Evolutionary conservation across 2,113 vertebrate genomes (phyloP).

Genomic region (Aegypius monachus): DNA sequence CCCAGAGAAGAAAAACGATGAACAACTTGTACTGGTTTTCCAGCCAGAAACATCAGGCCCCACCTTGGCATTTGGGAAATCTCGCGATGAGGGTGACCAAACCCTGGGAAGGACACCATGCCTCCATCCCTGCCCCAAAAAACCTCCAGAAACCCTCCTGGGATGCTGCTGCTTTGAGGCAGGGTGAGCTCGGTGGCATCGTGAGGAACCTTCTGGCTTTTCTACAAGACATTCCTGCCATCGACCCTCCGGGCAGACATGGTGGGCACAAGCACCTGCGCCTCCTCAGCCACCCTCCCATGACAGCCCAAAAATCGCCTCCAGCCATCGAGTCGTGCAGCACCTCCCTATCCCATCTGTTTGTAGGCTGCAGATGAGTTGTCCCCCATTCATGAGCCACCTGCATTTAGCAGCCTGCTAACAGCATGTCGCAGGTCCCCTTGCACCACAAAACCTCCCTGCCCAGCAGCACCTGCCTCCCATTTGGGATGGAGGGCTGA

Average conservation of each 20-base stretch:
- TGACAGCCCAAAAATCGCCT: background rate
- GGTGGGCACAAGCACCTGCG: accelerated
- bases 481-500: background rate
- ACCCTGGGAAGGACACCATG: background rate
- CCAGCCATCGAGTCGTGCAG: background rate
- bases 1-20: background rate
- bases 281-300: background rate
- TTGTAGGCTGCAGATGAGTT: background rate
- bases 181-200: background rate
- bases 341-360: background rate
- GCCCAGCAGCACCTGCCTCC: background rate
- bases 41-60: background rate
- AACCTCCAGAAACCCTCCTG: background rate
- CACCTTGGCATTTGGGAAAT: background rate
- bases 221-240: background rate
- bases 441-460: background rate
- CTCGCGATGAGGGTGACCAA: background rate
- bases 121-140: background rate
- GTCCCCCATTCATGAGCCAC: background rate
- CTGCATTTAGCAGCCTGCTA: background rate
- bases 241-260: background rate
- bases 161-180: background rate
- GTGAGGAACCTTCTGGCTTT: background rate
- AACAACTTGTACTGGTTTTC: background rate
- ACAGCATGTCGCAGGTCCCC: background rate